Evolutionary conservation across 1,140 invertebrate species (phyloP).

Genomic region (Radopholus similis): DNA sequence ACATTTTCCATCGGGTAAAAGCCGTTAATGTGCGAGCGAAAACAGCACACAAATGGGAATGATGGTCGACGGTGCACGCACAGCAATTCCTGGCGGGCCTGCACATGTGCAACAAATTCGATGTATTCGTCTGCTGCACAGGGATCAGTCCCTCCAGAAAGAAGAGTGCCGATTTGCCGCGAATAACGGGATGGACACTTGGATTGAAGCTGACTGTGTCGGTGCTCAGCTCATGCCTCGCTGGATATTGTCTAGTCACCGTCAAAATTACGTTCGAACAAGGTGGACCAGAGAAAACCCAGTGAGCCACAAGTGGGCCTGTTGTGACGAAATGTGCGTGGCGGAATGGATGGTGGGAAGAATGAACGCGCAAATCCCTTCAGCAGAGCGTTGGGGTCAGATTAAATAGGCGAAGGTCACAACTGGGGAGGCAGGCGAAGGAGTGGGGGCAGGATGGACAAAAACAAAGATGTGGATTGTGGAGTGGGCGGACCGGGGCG

Average conservation of each 20-base stretch:
- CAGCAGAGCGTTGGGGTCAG: too few species aligned
- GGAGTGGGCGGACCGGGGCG: too few species aligned
- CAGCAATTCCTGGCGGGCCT: conserved; percentile 18
- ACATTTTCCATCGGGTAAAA: conserved; percentile 18
- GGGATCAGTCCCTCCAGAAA: conserved; percentile 12
- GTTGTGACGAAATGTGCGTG: too few species aligned
- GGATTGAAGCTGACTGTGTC: too few species aligned
- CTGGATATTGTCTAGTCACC: conserved; percentile 24
- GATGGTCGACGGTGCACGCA: too few species aligned
- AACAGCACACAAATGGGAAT: too few species aligned
- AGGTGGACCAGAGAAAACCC: conserved; percentile 21
- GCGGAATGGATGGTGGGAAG: neutral
- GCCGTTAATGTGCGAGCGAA: too few species aligned
- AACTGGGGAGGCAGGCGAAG: too few species aligned
- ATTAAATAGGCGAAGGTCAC: too few species aligned
- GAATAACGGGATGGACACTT: neutral
- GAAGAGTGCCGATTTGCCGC: neutral
- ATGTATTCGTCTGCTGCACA: conserved; percentile 6
- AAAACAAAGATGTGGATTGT: too few species aligned
- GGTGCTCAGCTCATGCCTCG: neutral
- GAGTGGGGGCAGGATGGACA: too few species aligned
- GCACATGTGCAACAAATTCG: conserved; percentile 17
- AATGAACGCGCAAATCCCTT: too few species aligned
- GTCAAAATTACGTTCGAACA: neutral
- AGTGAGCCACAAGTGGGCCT: conserved; percentile 1